phyloP scores from a whole-genome alignment of 2,113 vertebrate species.

The Cyanoliseus patagonus region DNA sequence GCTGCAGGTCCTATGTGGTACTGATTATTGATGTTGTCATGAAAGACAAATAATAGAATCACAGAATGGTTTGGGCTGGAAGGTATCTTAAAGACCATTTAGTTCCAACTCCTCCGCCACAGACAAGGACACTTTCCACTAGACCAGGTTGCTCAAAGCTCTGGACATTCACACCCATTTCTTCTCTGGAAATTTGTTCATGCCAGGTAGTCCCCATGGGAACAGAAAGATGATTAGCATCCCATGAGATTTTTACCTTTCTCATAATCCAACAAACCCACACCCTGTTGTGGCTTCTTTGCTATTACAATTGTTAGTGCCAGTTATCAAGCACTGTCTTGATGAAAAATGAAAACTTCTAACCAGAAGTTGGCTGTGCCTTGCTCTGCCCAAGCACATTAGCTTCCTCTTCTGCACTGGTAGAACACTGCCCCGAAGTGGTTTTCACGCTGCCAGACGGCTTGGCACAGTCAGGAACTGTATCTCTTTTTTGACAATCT shows the following conservation, averaged over 20 bases:
- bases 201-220: not conserved
- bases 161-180: not conserved
- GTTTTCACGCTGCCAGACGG: slow-evolving; percentile 66
- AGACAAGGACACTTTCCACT: not conserved
- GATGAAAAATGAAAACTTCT: slow-evolving; percentile 69
- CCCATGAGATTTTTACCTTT: not conserved
- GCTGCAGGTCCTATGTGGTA: not conserved
- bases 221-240: not conserved
- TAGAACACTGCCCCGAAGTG: slow-evolving; percentile 73
- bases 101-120: not conserved
- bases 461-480: slow-evolving; percentile 58
- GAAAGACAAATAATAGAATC: not conserved
- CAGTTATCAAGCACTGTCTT: slow-evolving; percentile 7
- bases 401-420: slow-evolving; percentile 66
- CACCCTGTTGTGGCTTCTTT: not conserved
- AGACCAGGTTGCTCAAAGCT: not conserved
- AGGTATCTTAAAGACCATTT: not conserved
- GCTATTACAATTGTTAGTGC: slow-evolving; percentile 47
- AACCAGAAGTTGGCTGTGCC: slow-evolving; percentile 80
- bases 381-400: slow-evolving; percentile 77
- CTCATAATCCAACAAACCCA: not conserved
- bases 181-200: not conserved
- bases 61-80: not conserved
- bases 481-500: slow-evolving; percentile 76
- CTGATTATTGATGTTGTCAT: not conserved